Evolutionary conservation across 2,113 vertebrate species (phyloP).

Genomic region (Varanus komodoensis): DNA sequence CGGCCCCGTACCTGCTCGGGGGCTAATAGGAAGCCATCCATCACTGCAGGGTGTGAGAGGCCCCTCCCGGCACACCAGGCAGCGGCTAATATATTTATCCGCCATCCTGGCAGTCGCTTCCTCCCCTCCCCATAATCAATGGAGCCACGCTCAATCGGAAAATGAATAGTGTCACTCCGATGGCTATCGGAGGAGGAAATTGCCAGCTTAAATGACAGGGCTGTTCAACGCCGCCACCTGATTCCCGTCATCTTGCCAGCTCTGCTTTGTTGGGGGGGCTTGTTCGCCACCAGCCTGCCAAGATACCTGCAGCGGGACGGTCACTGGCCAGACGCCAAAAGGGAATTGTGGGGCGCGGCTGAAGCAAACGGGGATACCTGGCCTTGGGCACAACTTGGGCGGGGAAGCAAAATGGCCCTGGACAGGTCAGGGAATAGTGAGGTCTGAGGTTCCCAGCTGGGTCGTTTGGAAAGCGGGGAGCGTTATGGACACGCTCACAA

Average conservation of each 20-base stretch:
- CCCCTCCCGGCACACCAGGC: slow-evolving; percentile 39
- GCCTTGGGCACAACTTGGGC: not conserved
- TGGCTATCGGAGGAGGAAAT: slow-evolving; percentile 25
- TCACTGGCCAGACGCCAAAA: no score
- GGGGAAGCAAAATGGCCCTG: not conserved
- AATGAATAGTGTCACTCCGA: slow-evolving; percentile 49
- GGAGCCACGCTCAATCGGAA: slow-evolving; percentile 43
- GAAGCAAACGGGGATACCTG: not conserved
- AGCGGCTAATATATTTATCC: slow-evolving; percentile 61
- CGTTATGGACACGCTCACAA: no score
- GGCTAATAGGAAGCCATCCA: slow-evolving; percentile 72
- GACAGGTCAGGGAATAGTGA: not conserved
- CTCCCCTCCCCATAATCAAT: slow-evolving; percentile 61
- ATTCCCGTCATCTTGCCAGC: not conserved
- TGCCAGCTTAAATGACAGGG: slow-evolving; percentile 23
- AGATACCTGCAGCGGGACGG: not conserved
- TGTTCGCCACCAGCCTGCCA: not conserved
- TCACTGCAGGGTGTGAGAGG: slow-evolving; percentile 52
- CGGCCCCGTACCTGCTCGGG: not conserved
- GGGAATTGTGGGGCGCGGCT: not conserved
- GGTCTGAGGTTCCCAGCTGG: no score
- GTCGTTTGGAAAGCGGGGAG: no score
- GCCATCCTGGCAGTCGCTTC: slow-evolving; percentile 56
- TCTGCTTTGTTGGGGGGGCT: no score
- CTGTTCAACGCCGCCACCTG: not conserved